Evolutionary conservation across 1,140 invertebrate genomes (phyloP), one percentile per base, ranked within the genome.

Genomic region (Diploscapter pachys): DNA sequence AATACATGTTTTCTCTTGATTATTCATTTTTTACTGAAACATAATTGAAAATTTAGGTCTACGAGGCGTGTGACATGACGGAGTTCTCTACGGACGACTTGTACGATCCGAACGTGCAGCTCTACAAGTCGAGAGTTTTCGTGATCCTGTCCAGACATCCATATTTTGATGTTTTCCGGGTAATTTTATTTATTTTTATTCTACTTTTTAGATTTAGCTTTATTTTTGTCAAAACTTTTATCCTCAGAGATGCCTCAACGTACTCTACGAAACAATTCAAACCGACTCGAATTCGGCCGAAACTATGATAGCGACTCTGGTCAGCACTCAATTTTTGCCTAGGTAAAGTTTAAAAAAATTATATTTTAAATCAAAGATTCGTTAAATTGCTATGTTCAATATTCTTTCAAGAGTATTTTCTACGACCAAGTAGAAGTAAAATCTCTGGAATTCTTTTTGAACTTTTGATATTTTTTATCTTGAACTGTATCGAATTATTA

Each of bases 51-150:
- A 31, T 31, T 31, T 31, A 48, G 56, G 11, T 66, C 49, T 66
- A 61, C 8, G 70, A 71, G 48, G 55, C 52, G 50, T 71, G 63
- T 71, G 11, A 54, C 5, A n/a, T 8, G 9, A 62, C 8, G 13
- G 67, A 13, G 55, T 51, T 54, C 50, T 11, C 31, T 59, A 55
- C 52, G 4, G 90, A 90, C 63, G 92, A 95, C 86, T 76, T 85
- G 48, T 81, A 82, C 52, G 93, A 95, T 87, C 95, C 72, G n/a
- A n/a, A 11, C 11, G 9, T 93, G 85, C 92, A 95, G 79, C 94
- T 97, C 92, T 98, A 95, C 89, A 94, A 95, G 56, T 95, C 96
- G 63, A 98, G 98, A 88, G 95, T 94, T 89, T 89, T 98, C 77
- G 93, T 97, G 77, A 90, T 98, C 70, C 92, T 98, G 64, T 98